Evolutionary conservation across 2,113 vertebrate species (phyloP), one percentile per base, ranked within the genome.

Genomic region (Microcebus jonahi): DNA sequence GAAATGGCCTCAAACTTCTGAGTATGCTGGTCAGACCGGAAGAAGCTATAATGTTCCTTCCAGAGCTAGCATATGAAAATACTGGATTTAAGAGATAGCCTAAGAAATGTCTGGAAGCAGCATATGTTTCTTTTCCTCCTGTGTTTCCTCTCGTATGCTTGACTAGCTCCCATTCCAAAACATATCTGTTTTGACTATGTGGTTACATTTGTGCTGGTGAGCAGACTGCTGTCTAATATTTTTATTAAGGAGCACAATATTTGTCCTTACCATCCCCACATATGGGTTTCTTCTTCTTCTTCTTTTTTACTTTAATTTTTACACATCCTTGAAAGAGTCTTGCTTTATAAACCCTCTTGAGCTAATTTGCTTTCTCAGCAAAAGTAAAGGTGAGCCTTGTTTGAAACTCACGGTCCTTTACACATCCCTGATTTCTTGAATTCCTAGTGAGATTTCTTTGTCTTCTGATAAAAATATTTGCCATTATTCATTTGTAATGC

Each of bases 181-280:
- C 12, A 55, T 42, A 20, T 15, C 27, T 91, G 39, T 88, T 95
- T 89, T 53, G 61, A 90, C 63, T 42, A 80, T 45, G n/a, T n/a
- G 23, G 13, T 34, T 94, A 20, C 82, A 20, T 86, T 61, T 86
- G 29, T 39, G 31, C 3, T 84, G 25, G 29, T 81, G 12, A 85
- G 25, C 27, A 94, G 59, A 85, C 21, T 73, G 17, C 29, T 70
- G 48, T 76, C 77, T 77, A 80, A 45, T 90, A 90, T 93, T 92
- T 97, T 81, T 88, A 83, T 80, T 88, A 82, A 76, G 57, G 10
- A 88, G 18, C 31, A 70, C n/a, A 42, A 70, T 73, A 92, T 88
- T 55, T 94, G n/a, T 92, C 21, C 45, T 95, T n/a, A 34, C 13
- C 7, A 76, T 8, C 34, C 17, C 2, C 10, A 25, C 31, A 39